These are phyloP conservation scores for Eledona agricola DNA, from an alignment of 2,888 invertebrate genomes.

Conservation along the genomic window DNA sequence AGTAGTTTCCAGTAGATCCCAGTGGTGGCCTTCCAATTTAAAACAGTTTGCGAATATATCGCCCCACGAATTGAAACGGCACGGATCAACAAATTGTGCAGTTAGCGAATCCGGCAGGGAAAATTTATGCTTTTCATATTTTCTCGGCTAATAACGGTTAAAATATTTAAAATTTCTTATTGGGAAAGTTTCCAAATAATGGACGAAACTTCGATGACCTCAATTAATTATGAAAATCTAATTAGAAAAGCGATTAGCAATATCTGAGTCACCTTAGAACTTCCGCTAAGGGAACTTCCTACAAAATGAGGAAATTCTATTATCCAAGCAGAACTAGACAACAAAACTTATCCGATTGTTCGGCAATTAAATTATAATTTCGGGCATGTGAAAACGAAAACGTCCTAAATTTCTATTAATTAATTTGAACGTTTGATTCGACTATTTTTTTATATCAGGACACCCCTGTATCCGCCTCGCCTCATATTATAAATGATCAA, in stretches of 20 bases:
- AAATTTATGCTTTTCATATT: slow-evolving; percentile 4
- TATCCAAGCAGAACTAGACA: slow-evolving; percentile 15
- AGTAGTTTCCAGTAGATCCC: slow-evolving; percentile 19
- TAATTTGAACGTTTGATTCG: no score
- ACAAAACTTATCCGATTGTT: slow-evolving; percentile 15
- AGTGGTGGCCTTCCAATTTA: slow-evolving; percentile 17
- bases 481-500: slow-evolving; percentile 32
- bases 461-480: slow-evolving; percentile 27
- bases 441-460: no score
- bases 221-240: slow-evolving; percentile 20
- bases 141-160: slow-evolving; percentile 4
- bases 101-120: slow-evolving; percentile 6
- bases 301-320: slow-evolving; percentile 12
- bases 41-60: slow-evolving; percentile 23
- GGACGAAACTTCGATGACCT: slow-evolving; percentile 16
- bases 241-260: slow-evolving; percentile 15
- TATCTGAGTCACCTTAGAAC: slow-evolving; percentile 15
- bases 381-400: no score
- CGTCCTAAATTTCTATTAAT: no score
- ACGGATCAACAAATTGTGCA: slow-evolving; percentile 13
- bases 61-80: slow-evolving; percentile 7
- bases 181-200: slow-evolving; percentile 12
- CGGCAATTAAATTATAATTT: slow-evolving; percentile 5
- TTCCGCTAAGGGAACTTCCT: slow-evolving; percentile 2
- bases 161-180: slow-evolving; percentile 3